A percentile compares a stretch with the other conserved stretches of the same genome.
These are phyloP conservation scores for Microplitis demolitor DNA, from an alignment of 1,140 invertebrate genomes.

Conservation along the genomic window DNA sequence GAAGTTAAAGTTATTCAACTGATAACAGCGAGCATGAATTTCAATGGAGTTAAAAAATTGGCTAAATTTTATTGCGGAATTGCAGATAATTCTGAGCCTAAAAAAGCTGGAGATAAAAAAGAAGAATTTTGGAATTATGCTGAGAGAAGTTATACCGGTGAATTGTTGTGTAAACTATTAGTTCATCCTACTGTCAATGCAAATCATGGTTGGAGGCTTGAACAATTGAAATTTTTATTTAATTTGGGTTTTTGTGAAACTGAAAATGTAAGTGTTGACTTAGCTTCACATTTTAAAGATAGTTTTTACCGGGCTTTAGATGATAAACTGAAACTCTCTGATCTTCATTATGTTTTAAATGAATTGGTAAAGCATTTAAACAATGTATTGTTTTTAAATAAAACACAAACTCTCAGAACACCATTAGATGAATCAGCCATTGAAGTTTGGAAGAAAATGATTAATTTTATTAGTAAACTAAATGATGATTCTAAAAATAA, in stretches of 20 bases:
- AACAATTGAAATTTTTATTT: conserved; percentile 70
- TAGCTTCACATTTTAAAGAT: conserved; percentile 65
- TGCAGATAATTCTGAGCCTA: conserved; percentile 59
- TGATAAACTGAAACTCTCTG: conserved; percentile 67
- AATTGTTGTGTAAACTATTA: conserved; percentile 68
- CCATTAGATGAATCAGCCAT: conserved; percentile 63
- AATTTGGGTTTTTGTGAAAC: conserved; percentile 68
- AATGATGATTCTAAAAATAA: conserved; percentile 54
- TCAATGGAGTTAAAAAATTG: conserved; percentile 68
- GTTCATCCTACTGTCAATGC: conserved; percentile 65
- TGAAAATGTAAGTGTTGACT: conserved; percentile 63
- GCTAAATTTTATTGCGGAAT: conserved; percentile 66
- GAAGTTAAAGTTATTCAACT: conserved; percentile 67
- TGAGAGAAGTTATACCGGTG: conserved; percentile 70
- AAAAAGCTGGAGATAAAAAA: conserved; percentile 52
- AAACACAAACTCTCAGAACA: conserved; percentile 52
- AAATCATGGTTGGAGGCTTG: conserved; percentile 69
- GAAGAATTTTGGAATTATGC: conserved; percentile 67
- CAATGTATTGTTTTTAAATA: conserved; percentile 56
- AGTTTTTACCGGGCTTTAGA: conserved; percentile 71
- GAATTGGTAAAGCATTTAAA: conserved; percentile 64
- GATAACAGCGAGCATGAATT: conserved; percentile 65
- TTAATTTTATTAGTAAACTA: conserved; percentile 56
- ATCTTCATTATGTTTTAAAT: conserved; percentile 64
- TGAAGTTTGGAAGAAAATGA: conserved; percentile 68